Conservation (phyloP, 2,797 vertebrate species). For the Spinibarbus caldwelli region DNA sequence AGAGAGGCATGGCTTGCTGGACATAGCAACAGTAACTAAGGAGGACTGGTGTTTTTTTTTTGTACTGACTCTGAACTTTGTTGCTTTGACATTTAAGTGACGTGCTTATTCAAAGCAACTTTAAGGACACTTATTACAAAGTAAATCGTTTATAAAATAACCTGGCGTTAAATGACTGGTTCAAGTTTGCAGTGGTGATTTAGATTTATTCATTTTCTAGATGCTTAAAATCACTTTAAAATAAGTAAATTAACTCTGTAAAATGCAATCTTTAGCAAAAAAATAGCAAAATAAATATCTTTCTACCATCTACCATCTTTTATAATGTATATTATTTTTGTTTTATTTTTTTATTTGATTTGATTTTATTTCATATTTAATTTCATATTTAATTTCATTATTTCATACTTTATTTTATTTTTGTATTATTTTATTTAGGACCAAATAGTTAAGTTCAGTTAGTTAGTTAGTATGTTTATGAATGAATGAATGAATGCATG, state of each 20-base stretch:
- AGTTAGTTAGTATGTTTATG: no score
- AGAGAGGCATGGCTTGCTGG: no score
- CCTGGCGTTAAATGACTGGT: not conserved
- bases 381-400: no score
- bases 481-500: no score
- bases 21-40: no score
- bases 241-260: not conserved
- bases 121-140: conserved; percentile 1
- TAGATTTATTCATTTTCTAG: not conserved
- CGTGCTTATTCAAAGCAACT: not conserved
- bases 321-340: not conserved
- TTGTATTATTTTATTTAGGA: not conserved
- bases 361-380: no score
- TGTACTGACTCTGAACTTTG: not conserved
- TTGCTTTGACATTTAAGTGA: no score
- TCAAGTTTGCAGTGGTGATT: not conserved
- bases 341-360: no score
- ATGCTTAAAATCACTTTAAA: not conserved
- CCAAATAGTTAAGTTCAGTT: not conserved
- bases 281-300: not conserved
- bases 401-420: not conserved
- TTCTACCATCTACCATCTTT: not conserved
- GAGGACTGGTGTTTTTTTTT: not conserved
- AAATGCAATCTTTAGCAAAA: not conserved
- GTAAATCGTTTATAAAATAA: not conserved